Evolutionary conservation across 2,888 invertebrate genomes (phyloP).

Genomic region (Mesopsocus fuscifrons): DNA sequence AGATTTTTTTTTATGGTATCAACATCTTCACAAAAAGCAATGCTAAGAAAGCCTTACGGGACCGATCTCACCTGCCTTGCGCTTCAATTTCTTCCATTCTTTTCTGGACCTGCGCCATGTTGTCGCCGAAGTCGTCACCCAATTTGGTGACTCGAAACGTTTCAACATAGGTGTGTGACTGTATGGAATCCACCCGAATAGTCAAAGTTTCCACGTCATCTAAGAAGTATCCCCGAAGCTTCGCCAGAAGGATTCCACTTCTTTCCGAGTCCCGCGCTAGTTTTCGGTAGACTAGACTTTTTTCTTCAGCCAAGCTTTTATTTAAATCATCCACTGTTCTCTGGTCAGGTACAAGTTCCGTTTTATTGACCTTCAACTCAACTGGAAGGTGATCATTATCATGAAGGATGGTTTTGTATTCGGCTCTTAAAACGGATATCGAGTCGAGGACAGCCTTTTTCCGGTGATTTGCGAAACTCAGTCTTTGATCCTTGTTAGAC

Average conservation of each 20-base stretch:
- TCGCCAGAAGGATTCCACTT: constrained; percentile 37
- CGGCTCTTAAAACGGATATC: neutral
- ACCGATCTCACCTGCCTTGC: constrained; percentile 30
- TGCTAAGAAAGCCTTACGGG: too few species aligned
- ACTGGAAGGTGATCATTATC: constrained; percentile 36
- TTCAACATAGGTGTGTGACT: constrained; percentile 26
- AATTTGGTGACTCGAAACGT: constrained; percentile 44
- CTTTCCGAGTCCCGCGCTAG: constrained; percentile 50
- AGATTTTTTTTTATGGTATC: too few species aligned
- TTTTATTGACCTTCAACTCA: constrained; percentile 35
- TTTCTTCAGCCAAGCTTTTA: constrained; percentile 35
- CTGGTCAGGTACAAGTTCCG: constrained; percentile 44
- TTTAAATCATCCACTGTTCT: constrained; percentile 43
- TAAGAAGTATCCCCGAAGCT: constrained; percentile 45
- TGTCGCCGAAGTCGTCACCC: constrained; percentile 32
- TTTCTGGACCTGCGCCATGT: constrained; percentile 34
- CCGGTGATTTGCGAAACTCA: neutral
- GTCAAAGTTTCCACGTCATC: constrained; percentile 44
- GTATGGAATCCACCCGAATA: constrained; percentile 36
- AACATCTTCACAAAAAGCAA: too few species aligned
- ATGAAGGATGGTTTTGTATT: constrained; percentile 1
- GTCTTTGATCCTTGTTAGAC: neutral
- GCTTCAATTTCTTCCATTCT: constrained; percentile 36
- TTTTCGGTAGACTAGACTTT: constrained; percentile 41
- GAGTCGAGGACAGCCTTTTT: neutral